Base-by-base conservation (phyloP, 64 coral and sea anemone genomes). In the Actinia equina region DNA sequence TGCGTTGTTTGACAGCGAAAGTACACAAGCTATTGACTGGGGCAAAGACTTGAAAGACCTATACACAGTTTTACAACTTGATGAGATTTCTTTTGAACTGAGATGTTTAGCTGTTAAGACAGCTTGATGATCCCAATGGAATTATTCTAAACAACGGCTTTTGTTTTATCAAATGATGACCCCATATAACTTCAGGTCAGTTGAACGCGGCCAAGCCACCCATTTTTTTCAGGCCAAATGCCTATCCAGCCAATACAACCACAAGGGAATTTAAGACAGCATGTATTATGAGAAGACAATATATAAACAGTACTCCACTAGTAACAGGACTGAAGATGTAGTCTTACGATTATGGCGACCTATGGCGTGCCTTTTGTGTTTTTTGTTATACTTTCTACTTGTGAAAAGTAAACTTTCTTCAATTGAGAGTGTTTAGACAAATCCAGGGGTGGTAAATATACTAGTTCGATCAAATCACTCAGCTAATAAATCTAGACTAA, bases 11-110 rank as follows among this genome's bases (percentile, higher is more conserved):
- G 69, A 74, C 69, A 74, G 69, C 69, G 5, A 81, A 7, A n/a
- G 78, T 74, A 74, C 69, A 74, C 69, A 74, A 74, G 9, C 26
- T 52, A 52, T 81, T 81, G 78, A 81, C 44, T 81, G 78, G 49
- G 42, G 78, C 69, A 74, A 9, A 41, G 69, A 15, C 69, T 74
- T 74, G 25, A 74, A 74, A 74, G 23, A 41, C 7, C 10, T 74
- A 44, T 49, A 81, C 42, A 81, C 78, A 81, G 43, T 52, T 81
- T 81, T 81, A 81, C 78, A 49, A 81, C 78, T 81, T 81, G 78
- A 44, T 49, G 43, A 52, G 78, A 44, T 81, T 81, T 81, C 17
- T 17, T 44, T 44, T 49, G 43, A 81, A 49, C 78, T 81, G 41
- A 22, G 55, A 52, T 81, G 78, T 81, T 81, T 52, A 81, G 78